Evolutionary conservation across 2,113 vertebrate genomes (phyloP), one percentile per base, ranked within the genome.

Genomic region (Salvelinus alpinus): DNA sequence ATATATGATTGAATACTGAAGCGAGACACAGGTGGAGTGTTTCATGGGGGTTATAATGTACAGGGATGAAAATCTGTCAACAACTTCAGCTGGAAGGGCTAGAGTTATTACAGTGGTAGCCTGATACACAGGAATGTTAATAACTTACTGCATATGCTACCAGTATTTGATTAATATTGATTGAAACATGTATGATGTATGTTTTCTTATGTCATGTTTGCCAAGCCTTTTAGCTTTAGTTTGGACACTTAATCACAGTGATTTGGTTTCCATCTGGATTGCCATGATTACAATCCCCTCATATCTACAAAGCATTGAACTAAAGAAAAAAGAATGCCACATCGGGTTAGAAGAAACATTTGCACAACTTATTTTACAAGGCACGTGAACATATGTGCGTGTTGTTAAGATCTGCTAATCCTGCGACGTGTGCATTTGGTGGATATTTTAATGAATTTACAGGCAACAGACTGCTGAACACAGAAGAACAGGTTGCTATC

Each of bases 401-500:
- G 34, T 22, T 62, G 59, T 62, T 62, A 62, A 31, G 25, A 66
- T 25, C 22, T 66, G 64, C 24, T 29, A 29, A 73, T 64, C 22
- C 67, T 38, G 11, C 70, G 51, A 77, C 38, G 74, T 82, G 65
- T 80, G 47, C 87, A 84, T 84, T 89, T 80, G 70, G 67, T 82
- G 79, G 76, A 82, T 84, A 84, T 86, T 85, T 84, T 64, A 77
- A 72, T 54, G 18, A 69, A 80, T 80, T 73, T 11, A 76, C 29
- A 60, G 82, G 85, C 88, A 86, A 86, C 88, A 87, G 82, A 82
- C 84, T 87, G 87, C 77, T 76, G 73, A 86, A 85, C n/a, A 82
- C 75, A 83, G 80, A 71, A 24, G 76, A 91, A 89, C 90, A 91
- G 88, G 89, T 90, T 90, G 82, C 72, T 70, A 82, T 82, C 88